Evolutionary conservation across 53 echinoderm and acorn worm genomes (phyloP).

Genomic region (Hippasteria phrygiana): DNA sequence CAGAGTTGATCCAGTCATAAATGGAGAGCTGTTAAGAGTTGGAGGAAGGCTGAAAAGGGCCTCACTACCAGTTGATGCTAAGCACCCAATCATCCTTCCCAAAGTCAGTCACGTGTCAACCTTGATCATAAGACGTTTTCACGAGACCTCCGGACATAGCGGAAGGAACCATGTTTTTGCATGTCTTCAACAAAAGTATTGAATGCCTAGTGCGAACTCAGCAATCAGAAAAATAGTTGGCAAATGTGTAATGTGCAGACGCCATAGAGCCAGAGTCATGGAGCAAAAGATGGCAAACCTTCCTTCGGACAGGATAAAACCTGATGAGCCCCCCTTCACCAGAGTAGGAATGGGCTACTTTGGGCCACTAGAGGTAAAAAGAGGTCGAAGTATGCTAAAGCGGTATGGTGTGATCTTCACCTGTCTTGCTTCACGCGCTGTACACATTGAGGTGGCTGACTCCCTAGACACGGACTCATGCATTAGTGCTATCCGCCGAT

Average conservation of each 20-base stretch:
- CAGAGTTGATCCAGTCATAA: slow-evolving; percentile 22
- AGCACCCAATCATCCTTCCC: slow-evolving; percentile 18
- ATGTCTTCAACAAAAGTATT: slow-evolving; percentile 28
- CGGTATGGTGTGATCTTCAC: slow-evolving; percentile 69
- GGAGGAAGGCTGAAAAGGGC: slow-evolving; percentile 30
- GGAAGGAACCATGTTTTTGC: slow-evolving; percentile 46
- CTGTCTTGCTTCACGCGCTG: too few species aligned
- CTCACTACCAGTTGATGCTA: slow-evolving; percentile 1
- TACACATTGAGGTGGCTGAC: slow-evolving; percentile 65
- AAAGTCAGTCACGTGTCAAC: slow-evolving; percentile 42
- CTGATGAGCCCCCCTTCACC: too few species aligned
- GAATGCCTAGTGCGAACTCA: slow-evolving; percentile 26
- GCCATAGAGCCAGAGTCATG: background rate
- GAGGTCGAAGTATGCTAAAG: too few species aligned
- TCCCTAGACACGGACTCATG: slow-evolving; percentile 72
- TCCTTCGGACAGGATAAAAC: too few species aligned
- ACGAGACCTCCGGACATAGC: slow-evolving; percentile 12
- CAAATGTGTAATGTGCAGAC: slow-evolving; percentile 22
- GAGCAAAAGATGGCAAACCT: slow-evolving; percentile 29
- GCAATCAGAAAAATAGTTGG: slow-evolving; percentile 26
- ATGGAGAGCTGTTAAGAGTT: slow-evolving; percentile 2
- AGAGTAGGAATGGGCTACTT: too few species aligned
- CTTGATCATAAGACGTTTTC: slow-evolving; percentile 13
- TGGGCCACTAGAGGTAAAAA: too few species aligned
- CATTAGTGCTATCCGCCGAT: slow-evolving; percentile 73